Evolutionary conservation across 30 jellyfish, hydroid and myxozoan species (phyloP).

Genomic region (Pseudorhiza aurosa): DNA sequence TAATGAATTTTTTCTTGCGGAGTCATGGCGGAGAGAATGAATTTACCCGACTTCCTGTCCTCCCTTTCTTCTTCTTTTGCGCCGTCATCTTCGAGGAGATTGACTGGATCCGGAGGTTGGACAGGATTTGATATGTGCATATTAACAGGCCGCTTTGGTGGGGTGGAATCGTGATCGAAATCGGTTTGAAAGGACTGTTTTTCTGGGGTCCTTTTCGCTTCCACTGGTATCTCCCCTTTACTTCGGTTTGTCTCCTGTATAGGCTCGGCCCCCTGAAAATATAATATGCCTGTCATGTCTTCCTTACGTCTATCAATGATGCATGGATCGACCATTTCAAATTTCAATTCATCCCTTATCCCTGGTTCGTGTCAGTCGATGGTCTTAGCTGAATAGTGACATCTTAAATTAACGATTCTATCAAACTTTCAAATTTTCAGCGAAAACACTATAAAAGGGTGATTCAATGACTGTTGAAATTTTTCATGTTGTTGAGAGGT

Average conservation of each 20-base stretch:
- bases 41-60: slow-evolving; percentile 10
- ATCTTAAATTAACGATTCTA: too few species aligned
- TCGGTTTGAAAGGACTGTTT: neutral
- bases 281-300: too few species aligned
- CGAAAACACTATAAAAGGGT: too few species aligned
- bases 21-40: slow-evolving; percentile 85
- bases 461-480: too few species aligned
- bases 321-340: too few species aligned
- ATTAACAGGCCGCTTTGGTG: slow-evolving; percentile 63
- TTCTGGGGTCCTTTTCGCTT: neutral
- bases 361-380: too few species aligned
- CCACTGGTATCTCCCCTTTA: neutral
- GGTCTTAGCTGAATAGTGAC: too few species aligned
- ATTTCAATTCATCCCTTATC: too few species aligned
- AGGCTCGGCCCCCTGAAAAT: neutral
- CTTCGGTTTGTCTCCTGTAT: neutral
- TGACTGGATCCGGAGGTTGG: slow-evolving; percentile 71
- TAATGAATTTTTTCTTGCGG: slow-evolving; percentile 92
- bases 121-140: slow-evolving; percentile 65
- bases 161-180: slow-evolving; percentile 26
- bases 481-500: too few species aligned
- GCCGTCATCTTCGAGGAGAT: slow-evolving; percentile 63
- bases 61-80: neutral
- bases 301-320: too few species aligned
- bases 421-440: too few species aligned